Base-by-base conservation (phyloP, 1,140 invertebrate genomes). In the Cardiocondyla obscurior region DNA sequence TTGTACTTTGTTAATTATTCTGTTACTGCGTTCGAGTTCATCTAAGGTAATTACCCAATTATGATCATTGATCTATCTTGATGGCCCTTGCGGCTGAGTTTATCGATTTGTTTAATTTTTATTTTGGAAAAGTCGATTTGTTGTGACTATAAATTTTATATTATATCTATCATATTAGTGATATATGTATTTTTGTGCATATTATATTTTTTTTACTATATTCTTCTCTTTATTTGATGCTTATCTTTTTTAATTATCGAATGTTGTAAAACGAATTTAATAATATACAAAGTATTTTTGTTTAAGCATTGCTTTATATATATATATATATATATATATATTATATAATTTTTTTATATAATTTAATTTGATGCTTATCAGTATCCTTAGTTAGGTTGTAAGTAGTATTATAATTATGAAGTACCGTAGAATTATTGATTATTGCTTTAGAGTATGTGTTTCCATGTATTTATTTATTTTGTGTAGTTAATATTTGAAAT, bases 21-120 rank as follows among this genome's bases (percentile, higher is more conserved):
- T 85, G 87, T 92, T 90, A 91, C 88, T 92, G 89, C 89, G 82
- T 83, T 88, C 88, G 89, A 89, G 89, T 91, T 85, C 87, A 82
- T 88, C 86, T 85, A 86, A 93, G 93, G 93, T 93, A 92, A 92
- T 88, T 88, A 84, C 62, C 57, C 30, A 55, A 87, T 81, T 76
- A 87, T 55, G 57, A 82, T 10, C 64, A 85, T 51, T 19, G 58
- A 33, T 69, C 14, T 62, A 33, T 46, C 30, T 83, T 46, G 72
- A n/a, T 49, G 55, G 42, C 44, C 55, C n/a, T 51, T 60, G 51
- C 64, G 44, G 14, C 53, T 28, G n/a, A 86, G 67, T 76, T 88
- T 81, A n/a, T 46, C 14, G 12, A 60, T 74, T 74, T 12, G 12
- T 49, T 82, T 82, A 30, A 42, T 42, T 28, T 51, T 62, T 76